Evolutionary conservation across 2,797 vertebrate species (phyloP), one percentile per base, ranked within the genome.

Genomic region (Poeciliopsis gracilis): DNA sequence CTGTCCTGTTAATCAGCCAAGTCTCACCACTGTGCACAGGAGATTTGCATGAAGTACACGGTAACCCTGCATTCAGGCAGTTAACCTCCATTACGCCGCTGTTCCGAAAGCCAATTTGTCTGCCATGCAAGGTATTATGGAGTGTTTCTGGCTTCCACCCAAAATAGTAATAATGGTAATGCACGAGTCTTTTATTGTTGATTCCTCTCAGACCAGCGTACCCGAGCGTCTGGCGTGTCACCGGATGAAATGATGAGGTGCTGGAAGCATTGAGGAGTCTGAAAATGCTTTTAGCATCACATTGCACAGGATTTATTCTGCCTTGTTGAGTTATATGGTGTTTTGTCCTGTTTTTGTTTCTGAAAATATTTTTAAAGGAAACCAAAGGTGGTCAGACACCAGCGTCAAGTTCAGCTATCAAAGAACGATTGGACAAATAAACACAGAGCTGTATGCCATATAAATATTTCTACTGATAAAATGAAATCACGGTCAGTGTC

Each of bases 91-190:
- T 95, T 95, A 95, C 87, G 87, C 92, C 82, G 90, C 83, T 83
- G 87, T 92, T 94, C 88, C 84, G 84, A 93, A 93, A 93, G 95
- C 93, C 95, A 95, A 95, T 96, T 95, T 95, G 94, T 95, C 94
- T 92, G 92, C 92, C 90, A 89, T 91, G 90, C 90, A 92, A 94
- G 91, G 93, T 95, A 94, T 95, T 94, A 93, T 88, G 84, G 87
- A 93, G 92, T 84, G 88, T 91, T 78, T 82, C 87, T 96, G 95
- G 95, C 95, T 88, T 63, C 88, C 87, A 8, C 90, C 95, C 95
- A 95, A 90, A 93, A 94, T 90, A 89, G 90, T 92, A 95, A 94
- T 95, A 95, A 94, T 93, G 92, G 91, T 93, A 94, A 94, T 93
- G 93, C 89, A 89, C 80, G 87, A 90, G 88, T 82, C 84, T 84